phyloP scores from a whole-genome alignment of 2,888 invertebrate genomes.

The Drosophila ochracea region DNA sequence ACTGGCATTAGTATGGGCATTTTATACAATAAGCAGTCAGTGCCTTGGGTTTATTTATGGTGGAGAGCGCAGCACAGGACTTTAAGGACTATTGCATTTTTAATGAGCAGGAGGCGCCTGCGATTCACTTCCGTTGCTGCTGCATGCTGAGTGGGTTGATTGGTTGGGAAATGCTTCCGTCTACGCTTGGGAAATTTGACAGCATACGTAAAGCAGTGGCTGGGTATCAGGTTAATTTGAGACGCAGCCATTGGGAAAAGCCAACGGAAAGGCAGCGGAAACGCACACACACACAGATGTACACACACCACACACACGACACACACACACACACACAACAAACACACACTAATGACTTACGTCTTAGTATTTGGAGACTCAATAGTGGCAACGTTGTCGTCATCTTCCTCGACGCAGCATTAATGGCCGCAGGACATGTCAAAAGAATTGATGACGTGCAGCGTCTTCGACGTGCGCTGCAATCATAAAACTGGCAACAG shows the following conservation, averaged over 20 bases:
- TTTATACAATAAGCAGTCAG: conserved; percentile 67
- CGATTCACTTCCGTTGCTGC: conserved; percentile 64
- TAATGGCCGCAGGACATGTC: conserved; percentile 80
- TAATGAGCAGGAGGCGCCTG: conserved; percentile 78
- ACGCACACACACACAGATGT: conserved; percentile 26
- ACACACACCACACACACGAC: conserved; percentile 35
- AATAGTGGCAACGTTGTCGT: conserved; percentile 41
- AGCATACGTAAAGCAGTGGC: conserved; percentile 54
- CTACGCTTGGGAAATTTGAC: conserved; percentile 68
- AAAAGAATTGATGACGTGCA: conserved; percentile 79
- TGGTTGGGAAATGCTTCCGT: conserved; percentile 74
- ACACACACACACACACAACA: conserved; percentile 5
- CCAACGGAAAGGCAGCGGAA: conserved; percentile 60
- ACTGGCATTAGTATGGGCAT: conserved; percentile 65
- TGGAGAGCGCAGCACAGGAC: conserved; percentile 4
- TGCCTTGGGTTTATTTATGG: conserved; percentile 19
- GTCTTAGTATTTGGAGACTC: not conserved
- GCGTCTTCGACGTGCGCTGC: conserved; percentile 67
- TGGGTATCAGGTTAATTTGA: conserved; percentile 73
- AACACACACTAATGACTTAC: not conserved
- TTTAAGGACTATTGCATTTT: conserved; percentile 69
- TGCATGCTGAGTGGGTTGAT: conserved; percentile 38
- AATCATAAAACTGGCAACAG: conserved; percentile 65
- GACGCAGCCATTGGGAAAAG: conserved; percentile 64
- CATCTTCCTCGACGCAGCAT: conserved; percentile 45